Evolutionary conservation across 2,113 vertebrate species (phyloP).

Genomic region (Menidia beryllina): DNA sequence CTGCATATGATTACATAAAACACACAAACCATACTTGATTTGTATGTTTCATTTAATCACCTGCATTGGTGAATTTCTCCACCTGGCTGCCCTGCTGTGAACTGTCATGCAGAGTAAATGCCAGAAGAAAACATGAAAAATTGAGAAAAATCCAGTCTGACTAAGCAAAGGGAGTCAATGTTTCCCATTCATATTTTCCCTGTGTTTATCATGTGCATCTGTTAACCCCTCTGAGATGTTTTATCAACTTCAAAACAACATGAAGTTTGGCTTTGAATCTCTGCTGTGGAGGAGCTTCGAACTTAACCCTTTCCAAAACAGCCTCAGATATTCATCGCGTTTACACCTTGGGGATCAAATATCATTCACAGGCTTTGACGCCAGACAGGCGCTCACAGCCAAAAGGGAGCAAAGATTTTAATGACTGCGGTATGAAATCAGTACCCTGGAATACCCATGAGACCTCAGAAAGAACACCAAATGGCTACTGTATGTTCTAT

Average conservation of each 20-base stretch:
- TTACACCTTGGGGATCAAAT: slow-evolving; percentile 69
- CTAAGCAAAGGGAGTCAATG: slow-evolving; percentile 6
- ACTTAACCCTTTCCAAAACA: slow-evolving; percentile 65
- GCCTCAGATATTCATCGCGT: slow-evolving; percentile 64
- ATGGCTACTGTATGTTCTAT: slow-evolving; percentile 74
- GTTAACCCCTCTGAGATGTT: slow-evolving; percentile 14
- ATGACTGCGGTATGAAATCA: slow-evolving; percentile 72
- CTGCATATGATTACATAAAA: no score
- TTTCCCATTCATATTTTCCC: background rate
- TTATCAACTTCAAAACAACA: slow-evolving; percentile 48
- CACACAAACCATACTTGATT: slow-evolving; percentile 12
- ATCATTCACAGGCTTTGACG: slow-evolving; percentile 48
- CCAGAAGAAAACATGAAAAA: background rate
- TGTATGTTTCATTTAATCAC: background rate
- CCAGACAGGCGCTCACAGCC: slow-evolving; percentile 47
- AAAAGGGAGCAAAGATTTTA: slow-evolving; percentile 63
- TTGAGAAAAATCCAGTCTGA: slow-evolving; percentile 2
- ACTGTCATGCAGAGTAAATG: background rate
- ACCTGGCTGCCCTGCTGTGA: background rate
- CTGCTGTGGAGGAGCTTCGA: slow-evolving; percentile 32
- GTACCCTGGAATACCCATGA: slow-evolving; percentile 49
- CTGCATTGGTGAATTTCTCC: background rate
- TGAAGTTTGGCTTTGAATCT: slow-evolving; percentile 6
- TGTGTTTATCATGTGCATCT: background rate
- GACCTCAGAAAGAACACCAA: slow-evolving; percentile 49